Conservation (phyloP, 2,888 invertebrate species). For the Meiosimyza platycephala region DNA sequence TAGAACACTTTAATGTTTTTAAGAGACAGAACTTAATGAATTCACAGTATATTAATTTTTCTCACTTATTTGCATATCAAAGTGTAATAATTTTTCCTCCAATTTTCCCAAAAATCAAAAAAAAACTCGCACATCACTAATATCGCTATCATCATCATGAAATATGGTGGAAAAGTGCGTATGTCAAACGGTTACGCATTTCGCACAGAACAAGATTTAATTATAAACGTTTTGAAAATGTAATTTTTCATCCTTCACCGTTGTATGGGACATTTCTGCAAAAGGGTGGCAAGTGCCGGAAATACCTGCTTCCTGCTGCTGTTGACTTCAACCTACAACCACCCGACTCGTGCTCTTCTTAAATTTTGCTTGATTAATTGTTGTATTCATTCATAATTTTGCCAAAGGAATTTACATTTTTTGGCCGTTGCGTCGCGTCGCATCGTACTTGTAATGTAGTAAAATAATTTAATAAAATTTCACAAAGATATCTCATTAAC, state of each 20-base stretch:
- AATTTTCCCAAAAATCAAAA: too few relatives aligned
- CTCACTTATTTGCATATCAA: too few relatives aligned
- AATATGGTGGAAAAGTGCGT: not conserved
- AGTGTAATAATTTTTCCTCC: too few relatives aligned
- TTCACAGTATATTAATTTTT: too few relatives aligned
- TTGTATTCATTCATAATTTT: too few relatives aligned
- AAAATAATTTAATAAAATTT: constrained; percentile 18
- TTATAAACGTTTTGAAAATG: constrained; percentile 22
- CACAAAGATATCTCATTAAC: constrained; percentile 25
- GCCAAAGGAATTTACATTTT: too few relatives aligned
- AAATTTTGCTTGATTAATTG: too few relatives aligned
- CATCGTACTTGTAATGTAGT: too few relatives aligned
- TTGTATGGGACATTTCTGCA: not conserved
- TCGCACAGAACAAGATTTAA: constrained; percentile 13
- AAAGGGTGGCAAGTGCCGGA: not conserved
- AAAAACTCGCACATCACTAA: not conserved
- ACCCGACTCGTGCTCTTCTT: not conserved
- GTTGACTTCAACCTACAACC: not conserved
- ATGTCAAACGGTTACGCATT: constrained; percentile 16
- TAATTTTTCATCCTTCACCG: constrained; percentile 5
- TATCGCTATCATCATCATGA: not conserved
- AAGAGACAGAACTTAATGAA: too few relatives aligned
- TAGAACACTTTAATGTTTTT: too few relatives aligned
- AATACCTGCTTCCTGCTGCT: constrained; percentile 2
- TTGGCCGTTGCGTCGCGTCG: not conserved